phyloP scores from a whole-genome alignment of 2,888 invertebrate genomes.

The Agrochola lota region DNA sequence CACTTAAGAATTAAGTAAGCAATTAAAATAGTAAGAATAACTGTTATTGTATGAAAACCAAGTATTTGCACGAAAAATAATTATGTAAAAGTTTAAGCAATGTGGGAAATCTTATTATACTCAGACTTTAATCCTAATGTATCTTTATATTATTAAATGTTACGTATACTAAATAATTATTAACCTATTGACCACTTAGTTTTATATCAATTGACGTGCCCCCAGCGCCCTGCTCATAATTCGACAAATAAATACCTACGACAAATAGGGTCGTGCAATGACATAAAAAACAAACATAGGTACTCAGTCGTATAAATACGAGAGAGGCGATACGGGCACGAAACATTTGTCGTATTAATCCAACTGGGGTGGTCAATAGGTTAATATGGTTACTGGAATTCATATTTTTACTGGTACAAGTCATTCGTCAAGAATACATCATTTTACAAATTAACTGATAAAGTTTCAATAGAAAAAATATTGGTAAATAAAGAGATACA shows the following conservation, averaged over 20 bases:
- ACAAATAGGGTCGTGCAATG: no score
- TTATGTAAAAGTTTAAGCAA: neutral
- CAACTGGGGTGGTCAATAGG: no score
- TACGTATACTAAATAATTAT: constrained; percentile 21
- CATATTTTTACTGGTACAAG: constrained; percentile 16
- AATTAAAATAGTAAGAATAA: constrained; percentile 9
- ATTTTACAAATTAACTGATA: constrained; percentile 29
- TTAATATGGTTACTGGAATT: constrained; percentile 19
- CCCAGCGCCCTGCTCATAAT: no score
- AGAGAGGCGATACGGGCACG: no score
- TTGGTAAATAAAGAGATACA: constrained; percentile 35
- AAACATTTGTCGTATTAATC: no score
- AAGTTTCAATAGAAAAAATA: constrained; percentile 10
- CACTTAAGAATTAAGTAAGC: constrained; percentile 26
- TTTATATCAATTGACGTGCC: no score
- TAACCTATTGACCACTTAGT: no score
- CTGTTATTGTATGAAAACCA: neutral
- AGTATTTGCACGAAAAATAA: constrained; percentile 10
- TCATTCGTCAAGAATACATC: constrained; percentile 19
- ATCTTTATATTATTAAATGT: constrained; percentile 20
- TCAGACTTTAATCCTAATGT: constrained; percentile 58
- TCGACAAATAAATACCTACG: no score
- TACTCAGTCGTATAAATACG: no score
- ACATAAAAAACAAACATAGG: no score
- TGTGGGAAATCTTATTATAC: constrained; percentile 39